Base-by-base conservation (phyloP, 2,888 invertebrate species). In the Sycophila texana region DNA sequence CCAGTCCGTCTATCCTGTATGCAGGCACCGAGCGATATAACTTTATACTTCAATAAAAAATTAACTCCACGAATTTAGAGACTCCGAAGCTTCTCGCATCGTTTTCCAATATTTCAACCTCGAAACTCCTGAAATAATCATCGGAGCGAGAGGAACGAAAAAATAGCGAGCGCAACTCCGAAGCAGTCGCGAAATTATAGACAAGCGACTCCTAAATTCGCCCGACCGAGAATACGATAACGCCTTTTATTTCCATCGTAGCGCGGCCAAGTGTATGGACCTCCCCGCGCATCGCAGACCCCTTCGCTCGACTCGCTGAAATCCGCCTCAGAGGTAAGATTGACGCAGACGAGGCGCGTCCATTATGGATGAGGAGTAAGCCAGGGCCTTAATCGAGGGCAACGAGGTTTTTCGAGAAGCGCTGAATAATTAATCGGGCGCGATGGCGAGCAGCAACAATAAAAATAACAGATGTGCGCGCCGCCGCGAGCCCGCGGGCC, bases 401-500 rank as follows among this genome's bases (percentile, higher is more conserved):
- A 63, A 57, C 67, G 30, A 61, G 61, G 3, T 26, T 61, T 55
- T 66, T 66, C 61, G 57, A 74, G 57, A 65, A 63, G 20, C 18
- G 16, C 10, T 75, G 47, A 58, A 71, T 77, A 71, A 77, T 77
- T 77, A 63, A 77, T 51, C 61, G 51, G n/a, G 60, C 26, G 30
- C 53, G n/a, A n/a, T 47, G 51, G 20, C 12, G 18, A 39, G 22
- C 20, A n/a, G 16, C 49, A 39, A 57, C 57, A 55, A 70, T 58
- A 70, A 74, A 74, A 74, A 74, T 74, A 79, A 74, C 68, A 67
- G 70, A 70, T 70, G 67, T 39, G 53, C 49, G 1, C 58, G 26
- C 26, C 49, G 16, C 16, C 47, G n/a, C 12, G 18, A 26, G 20
- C 12, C 16, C 47, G n/a, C 12, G 18, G 26, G 20, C 12, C 49